Conservation (phyloP, 37 sponge, comb jelly and placozoan genomes). For the Eunapius fragilis region DNA sequence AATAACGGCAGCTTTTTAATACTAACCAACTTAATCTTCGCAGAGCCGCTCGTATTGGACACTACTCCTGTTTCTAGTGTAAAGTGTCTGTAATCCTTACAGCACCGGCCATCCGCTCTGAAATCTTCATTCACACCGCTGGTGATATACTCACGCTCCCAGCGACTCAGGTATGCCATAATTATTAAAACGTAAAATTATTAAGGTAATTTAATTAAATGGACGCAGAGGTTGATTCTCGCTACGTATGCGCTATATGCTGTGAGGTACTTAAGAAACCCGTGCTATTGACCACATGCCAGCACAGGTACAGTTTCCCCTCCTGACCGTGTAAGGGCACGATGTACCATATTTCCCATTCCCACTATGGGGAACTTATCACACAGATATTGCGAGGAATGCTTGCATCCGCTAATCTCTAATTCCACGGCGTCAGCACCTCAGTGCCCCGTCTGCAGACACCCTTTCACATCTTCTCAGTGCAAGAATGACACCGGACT, state of each 20-base stretch:
- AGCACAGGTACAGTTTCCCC: conserved; percentile 14
- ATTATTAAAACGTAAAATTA: background rate
- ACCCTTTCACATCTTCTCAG: background rate
- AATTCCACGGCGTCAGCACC: background rate
- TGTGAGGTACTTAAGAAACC: conserved; percentile 60
- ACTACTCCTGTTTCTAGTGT: conserved; percentile 63
- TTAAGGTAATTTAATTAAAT: background rate
- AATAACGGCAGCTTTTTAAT: background rate
- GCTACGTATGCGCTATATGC: conserved; percentile 67
- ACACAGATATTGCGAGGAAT: conserved; percentile 44
- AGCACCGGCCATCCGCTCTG: conserved; percentile 78
- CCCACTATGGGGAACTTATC: too few relatives aligned
- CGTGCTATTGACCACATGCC: background rate
- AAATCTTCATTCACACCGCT: conserved; percentile 67
- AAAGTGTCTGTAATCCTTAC: conserved; percentile 72
- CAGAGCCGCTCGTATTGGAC: conserved; percentile 87
- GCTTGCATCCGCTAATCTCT: conserved; percentile 16
- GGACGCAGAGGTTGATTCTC: conserved; percentile 38
- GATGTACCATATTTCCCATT: background rate
- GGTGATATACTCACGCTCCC: conserved; percentile 65
- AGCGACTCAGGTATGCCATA: background rate
- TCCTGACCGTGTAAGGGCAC: background rate
- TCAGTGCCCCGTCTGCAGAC: conserved; percentile 53
- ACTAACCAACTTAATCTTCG: conserved; percentile 69
- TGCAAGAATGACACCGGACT: background rate